Evolutionary conservation across 2,113 vertebrate species (phyloP).

Genomic region (Sebastes schlegelii): DNA sequence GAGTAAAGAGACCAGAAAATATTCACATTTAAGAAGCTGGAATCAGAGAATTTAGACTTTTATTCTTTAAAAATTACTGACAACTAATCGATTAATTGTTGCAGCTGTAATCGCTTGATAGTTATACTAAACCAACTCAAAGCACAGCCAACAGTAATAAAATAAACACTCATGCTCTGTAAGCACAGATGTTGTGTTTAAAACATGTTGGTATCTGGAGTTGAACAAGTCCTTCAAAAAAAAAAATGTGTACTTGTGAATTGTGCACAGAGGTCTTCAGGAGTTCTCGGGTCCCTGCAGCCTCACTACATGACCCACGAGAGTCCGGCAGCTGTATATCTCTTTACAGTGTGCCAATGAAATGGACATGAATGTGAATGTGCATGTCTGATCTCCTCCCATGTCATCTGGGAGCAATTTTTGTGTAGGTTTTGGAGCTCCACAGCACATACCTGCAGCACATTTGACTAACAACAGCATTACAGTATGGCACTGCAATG

Average conservation of each 20-base stretch:
- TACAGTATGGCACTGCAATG: not conserved
- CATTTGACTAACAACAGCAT: slow-evolving; percentile 2
- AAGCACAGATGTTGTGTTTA: not conserved
- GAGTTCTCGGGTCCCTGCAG: not conserved
- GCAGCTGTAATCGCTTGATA: slow-evolving; percentile 52
- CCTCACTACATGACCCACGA: not conserved
- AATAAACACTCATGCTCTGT: slow-evolving; percentile 48
- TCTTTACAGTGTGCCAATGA: slow-evolving; percentile 12
- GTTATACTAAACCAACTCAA: slow-evolving; percentile 24
- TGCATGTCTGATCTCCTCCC: slow-evolving; percentile 33
- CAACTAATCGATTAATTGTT: no score
- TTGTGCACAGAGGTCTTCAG: slow-evolving; percentile 15
- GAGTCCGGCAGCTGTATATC: slow-evolving; percentile 12
- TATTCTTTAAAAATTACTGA: no score
- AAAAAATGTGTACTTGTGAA: slow-evolving; percentile 30
- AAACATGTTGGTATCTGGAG: slow-evolving; percentile 15
- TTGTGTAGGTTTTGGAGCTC: not conserved
- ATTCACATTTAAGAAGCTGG: no score
- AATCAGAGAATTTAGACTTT: no score
- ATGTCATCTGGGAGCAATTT: slow-evolving; percentile 40
- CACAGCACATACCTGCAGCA: slow-evolving; percentile 20
- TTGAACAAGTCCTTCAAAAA: not conserved
- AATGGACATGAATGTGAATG: slow-evolving; percentile 12
- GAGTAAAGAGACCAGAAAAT: no score
- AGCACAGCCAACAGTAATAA: slow-evolving; percentile 61